phyloP scores from a whole-genome alignment of 2,888 invertebrate species.

The Sacculina carcini region DNA sequence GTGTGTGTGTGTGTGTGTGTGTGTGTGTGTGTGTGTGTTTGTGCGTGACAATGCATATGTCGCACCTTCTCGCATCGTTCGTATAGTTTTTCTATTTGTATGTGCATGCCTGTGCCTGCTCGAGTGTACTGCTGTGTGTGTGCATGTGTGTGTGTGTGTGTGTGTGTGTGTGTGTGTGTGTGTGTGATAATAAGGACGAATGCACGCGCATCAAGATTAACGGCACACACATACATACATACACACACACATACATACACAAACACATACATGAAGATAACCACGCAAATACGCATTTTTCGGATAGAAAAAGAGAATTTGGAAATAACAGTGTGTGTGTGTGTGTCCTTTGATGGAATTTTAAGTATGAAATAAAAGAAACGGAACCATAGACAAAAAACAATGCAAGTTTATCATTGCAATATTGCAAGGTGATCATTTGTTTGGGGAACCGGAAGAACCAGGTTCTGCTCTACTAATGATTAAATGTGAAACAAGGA shows the following conservation, averaged over 20 bases:
- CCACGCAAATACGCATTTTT: not conserved
- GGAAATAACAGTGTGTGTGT: too few species aligned
- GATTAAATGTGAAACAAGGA: too few species aligned
- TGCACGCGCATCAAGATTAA: not conserved
- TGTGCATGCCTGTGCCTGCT: not conserved
- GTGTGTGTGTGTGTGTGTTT: not conserved
- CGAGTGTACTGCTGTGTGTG: slow-evolving; percentile 4
- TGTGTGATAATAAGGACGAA: not conserved
- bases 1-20: not conserved
- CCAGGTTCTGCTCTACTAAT: too few species aligned
- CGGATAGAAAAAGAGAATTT: not conserved
- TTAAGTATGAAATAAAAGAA: too few species aligned
- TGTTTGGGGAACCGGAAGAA: too few species aligned
- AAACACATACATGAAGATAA: not conserved
- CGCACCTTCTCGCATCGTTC: not conserved
- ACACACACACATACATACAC: slow-evolving; percentile 4
- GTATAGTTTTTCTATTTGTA: not conserved
- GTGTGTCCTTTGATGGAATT: too few species aligned
- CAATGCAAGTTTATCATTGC: too few species aligned
- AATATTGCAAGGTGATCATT: too few species aligned
- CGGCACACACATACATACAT: not conserved
- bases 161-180: slow-evolving; percentile 1
- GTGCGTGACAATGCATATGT: not conserved
- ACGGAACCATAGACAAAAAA: too few species aligned
- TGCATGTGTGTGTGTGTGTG: slow-evolving; percentile 5